Evolutionary conservation across 2,888 invertebrate genomes (phyloP).

Genomic region (Eristalis arbustorum): DNA sequence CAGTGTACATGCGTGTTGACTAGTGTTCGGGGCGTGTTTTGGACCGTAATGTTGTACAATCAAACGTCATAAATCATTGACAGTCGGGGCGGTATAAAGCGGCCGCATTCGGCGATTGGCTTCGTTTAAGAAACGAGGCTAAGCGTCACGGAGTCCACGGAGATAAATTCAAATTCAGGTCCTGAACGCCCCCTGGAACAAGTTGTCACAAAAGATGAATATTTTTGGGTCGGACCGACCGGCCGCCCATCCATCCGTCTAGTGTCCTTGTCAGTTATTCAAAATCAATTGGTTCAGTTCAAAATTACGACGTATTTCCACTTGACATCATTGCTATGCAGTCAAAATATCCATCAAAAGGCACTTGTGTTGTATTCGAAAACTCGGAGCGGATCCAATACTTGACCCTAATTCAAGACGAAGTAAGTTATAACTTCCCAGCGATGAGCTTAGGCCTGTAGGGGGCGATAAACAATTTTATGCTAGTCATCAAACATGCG

Average conservation of each 20-base stretch:
- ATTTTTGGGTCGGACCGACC: too few species aligned
- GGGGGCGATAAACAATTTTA: slow-evolving; percentile 28
- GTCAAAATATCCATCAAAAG: neutral
- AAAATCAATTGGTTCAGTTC: too few species aligned
- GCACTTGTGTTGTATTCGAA: neutral
- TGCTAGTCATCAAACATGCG: slow-evolving; percentile 46
- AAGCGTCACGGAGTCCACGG: neutral
- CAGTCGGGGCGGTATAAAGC: neutral
- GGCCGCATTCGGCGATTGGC: neutral
- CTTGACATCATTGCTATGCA: neutral
- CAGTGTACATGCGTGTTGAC: neutral
- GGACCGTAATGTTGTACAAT: slow-evolving; percentile 15
- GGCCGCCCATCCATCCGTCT: too few species aligned
- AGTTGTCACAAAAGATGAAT: too few species aligned
- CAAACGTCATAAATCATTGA: slow-evolving; percentile 42
- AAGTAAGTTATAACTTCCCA: neutral
- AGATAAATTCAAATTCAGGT: neutral
- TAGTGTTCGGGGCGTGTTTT: neutral
- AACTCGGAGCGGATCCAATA: neutral
- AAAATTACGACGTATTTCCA: neutral
- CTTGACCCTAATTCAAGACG: neutral
- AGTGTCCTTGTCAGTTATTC: neutral
- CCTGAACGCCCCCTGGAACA: neutral
- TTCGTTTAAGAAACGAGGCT: neutral
- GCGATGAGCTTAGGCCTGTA: neutral